phyloP scores from a whole-genome alignment of 2,113 vertebrate species.

The Xiphorhynchus elegans region DNA sequence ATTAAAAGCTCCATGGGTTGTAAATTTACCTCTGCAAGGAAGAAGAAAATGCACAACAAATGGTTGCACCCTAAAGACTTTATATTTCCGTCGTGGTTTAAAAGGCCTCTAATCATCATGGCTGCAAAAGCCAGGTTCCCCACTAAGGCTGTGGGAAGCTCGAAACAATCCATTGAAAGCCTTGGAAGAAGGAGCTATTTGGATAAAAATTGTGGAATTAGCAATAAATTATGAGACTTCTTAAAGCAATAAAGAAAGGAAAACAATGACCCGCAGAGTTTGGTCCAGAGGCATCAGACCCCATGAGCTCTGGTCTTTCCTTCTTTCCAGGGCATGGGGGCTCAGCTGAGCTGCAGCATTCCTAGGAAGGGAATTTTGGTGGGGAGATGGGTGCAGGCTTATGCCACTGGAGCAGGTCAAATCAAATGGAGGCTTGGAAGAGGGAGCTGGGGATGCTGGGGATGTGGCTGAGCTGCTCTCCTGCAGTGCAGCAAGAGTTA shows the following conservation, averaged over 20 bases:
- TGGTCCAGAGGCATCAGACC: background rate
- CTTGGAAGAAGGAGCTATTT: slow-evolving; percentile 2
- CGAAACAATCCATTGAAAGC: slow-evolving; percentile 45
- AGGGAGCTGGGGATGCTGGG: background rate
- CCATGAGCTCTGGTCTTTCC: background rate
- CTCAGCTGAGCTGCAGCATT: background rate
- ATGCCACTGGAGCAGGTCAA: background rate
- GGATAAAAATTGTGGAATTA: background rate
- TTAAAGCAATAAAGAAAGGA: background rate
- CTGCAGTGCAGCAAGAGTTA: slow-evolving; percentile 43
- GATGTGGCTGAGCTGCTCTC: background rate
- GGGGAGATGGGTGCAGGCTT: background rate
- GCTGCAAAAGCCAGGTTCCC: slow-evolving; percentile 44
- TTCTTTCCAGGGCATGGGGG: fast-evolving
- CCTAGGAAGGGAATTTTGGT: background rate
- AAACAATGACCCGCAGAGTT: background rate
- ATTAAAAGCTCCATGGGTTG: slow-evolving; percentile 59
- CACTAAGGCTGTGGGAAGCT: slow-evolving; percentile 43
- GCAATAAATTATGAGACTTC: background rate
- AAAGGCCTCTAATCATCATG: slow-evolving; percentile 50
- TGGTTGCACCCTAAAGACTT: background rate
- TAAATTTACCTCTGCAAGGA: slow-evolving; percentile 65
- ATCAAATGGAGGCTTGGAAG: background rate
- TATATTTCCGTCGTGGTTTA: background rate
- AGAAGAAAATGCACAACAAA: background rate